These are phyloP conservation scores for Neoniphon sammara DNA, from an alignment of 2,797 vertebrate genomes.

Conservation along the genomic window DNA sequence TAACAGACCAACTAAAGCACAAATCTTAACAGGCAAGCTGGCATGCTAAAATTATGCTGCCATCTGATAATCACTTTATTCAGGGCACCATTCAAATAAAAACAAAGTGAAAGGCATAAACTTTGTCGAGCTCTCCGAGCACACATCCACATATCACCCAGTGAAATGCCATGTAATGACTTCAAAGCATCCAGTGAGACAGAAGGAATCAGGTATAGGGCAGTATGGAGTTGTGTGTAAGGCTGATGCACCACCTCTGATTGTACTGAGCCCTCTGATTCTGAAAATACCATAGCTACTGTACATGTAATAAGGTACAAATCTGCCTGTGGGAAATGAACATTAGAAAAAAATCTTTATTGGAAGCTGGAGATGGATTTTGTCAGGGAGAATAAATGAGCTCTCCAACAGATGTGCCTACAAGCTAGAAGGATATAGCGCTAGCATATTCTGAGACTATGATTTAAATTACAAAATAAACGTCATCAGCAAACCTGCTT, in stretches of 20 bases:
- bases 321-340: neutral
- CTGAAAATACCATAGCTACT: neutral
- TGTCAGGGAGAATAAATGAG: neutral
- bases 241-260: slow-evolving; percentile 1
- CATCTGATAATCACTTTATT: too few species aligned
- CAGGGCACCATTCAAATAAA: too few species aligned
- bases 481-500: neutral
- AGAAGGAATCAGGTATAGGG: neutral
- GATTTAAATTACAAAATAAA: neutral
- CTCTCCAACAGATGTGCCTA: neutral
- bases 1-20: too few species aligned
- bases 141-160: neutral
- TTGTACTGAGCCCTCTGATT: neutral
- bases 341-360: neutral
- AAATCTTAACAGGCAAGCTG: too few species aligned
- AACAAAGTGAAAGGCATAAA: neutral
- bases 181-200: neutral
- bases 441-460: neutral
- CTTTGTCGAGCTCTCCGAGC: neutral
- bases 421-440: neutral
- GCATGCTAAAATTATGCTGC: too few species aligned
- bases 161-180: neutral
- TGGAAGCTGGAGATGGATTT: neutral
- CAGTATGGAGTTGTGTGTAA: neutral
- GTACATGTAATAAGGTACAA: too few species aligned